A percentile compares a stretch with the other conserved stretches of the same genome.
phyloP scores from a whole-genome alignment of 2,888 invertebrate species.

The Tenodera sinensis region DNA sequence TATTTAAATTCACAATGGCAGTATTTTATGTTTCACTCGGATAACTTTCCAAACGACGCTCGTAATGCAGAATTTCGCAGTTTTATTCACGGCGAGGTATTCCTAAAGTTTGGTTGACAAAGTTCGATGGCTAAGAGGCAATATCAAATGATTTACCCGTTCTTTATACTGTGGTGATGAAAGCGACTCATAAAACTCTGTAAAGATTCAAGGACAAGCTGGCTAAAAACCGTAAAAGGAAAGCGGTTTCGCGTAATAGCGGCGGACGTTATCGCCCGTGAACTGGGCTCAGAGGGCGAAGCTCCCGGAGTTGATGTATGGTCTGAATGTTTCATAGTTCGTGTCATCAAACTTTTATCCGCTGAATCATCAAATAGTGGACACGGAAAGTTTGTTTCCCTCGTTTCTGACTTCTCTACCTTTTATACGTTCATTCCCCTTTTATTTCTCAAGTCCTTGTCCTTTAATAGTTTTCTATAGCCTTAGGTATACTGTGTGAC shows the following conservation, averaged over 20 bases:
- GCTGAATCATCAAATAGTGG: neutral
- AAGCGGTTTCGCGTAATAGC: neutral
- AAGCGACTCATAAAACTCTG: neutral
- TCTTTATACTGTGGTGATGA: neutral
- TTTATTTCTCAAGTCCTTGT: neutral
- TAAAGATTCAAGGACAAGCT: neutral
- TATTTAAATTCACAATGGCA: too few species aligned
- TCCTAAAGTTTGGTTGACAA: neutral
- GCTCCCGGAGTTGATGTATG: neutral
- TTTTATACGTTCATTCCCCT: neutral
- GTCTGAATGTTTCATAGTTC: neutral
- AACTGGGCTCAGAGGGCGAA: neutral
- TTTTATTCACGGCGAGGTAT: too few species aligned
- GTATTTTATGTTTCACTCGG: too few species aligned
- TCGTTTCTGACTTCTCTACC: neutral
- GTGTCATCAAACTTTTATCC: neutral
- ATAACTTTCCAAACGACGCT: too few species aligned
- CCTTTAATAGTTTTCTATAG: too few species aligned
- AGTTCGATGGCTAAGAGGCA: neutral
- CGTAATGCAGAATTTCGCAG: too few species aligned
- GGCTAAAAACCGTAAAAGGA: neutral
- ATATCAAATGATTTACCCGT: neutral
- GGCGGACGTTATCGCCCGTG: neutral
- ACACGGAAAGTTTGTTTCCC: neutral
- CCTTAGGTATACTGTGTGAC: too few species aligned